These are phyloP conservation scores for Drosophila nigrodunni DNA, from an alignment of 1,140 invertebrate genomes.

Conservation along the genomic window DNA sequence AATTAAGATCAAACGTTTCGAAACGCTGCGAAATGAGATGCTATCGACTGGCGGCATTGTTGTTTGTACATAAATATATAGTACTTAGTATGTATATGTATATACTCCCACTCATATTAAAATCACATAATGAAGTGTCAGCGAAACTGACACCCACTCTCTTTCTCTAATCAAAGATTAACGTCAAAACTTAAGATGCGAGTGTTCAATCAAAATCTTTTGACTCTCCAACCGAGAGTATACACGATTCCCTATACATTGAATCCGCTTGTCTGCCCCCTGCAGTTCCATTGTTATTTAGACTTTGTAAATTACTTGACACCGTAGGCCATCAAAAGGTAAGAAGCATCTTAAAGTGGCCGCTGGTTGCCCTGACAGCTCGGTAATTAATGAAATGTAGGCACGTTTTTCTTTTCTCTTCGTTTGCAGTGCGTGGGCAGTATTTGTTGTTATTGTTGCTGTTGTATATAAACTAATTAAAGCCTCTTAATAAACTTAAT, in stretches of 20 bases:
- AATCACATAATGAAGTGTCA: slow-evolving; percentile 82
- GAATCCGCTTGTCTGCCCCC: background rate
- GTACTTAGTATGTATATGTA: background rate
- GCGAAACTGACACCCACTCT: slow-evolving; percentile 51
- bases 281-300: slow-evolving; percentile 49
- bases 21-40: slow-evolving; percentile 63
- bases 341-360: slow-evolving; percentile 64
- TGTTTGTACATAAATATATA: slow-evolving; percentile 10
- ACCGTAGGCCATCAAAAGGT: slow-evolving; percentile 68
- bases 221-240: slow-evolving; percentile 16
- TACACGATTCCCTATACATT: background rate
- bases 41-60: slow-evolving; percentile 55
- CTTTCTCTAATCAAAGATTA: slow-evolving; percentile 71
- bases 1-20: slow-evolving; percentile 79
- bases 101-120: slow-evolving; percentile 73
- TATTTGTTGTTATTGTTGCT: background rate
- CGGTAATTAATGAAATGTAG: slow-evolving; percentile 79
- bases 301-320: slow-evolving; percentile 63
- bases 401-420: slow-evolving; percentile 29
- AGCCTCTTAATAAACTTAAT: slow-evolving; percentile 78
- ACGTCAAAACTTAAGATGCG: slow-evolving; percentile 77
- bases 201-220: slow-evolving; percentile 75
- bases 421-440: slow-evolving; percentile 20
- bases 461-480: slow-evolving; percentile 70
- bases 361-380: slow-evolving; percentile 45